Conservation (phyloP, 2,113 vertebrate species). For the Acinonyx jubatus region DNA sequence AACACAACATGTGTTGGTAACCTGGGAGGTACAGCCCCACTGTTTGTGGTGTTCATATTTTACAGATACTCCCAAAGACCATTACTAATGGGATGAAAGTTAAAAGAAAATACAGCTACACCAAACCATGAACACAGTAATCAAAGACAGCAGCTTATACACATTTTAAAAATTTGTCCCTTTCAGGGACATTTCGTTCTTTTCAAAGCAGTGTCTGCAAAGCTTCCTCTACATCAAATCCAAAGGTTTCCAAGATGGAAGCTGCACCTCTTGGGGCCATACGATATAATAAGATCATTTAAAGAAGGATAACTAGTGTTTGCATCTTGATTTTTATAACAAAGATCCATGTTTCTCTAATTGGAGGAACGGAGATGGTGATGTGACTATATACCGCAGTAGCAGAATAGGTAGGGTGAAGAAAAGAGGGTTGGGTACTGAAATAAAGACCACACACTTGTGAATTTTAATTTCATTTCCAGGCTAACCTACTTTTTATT, state of each 20-base stretch:
- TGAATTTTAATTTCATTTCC: conserved; percentile 94
- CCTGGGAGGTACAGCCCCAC: conserved; percentile 84
- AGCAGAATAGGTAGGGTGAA: conserved; percentile 54
- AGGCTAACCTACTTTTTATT: conserved; percentile 99
- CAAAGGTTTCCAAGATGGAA: conserved; percentile 78
- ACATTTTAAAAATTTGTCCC: conserved; percentile 70
- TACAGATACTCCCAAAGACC: conserved; percentile 85
- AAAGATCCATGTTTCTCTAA: conserved; percentile 80
- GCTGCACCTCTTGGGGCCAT: conserved; percentile 75
- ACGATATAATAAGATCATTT: conserved; percentile 75
- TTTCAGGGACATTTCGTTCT: conserved; percentile 71
- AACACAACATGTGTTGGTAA: conserved; percentile 84
- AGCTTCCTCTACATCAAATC: conserved; percentile 81
- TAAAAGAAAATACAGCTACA: conserved; percentile 64
- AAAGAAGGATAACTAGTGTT: conserved; percentile 76
- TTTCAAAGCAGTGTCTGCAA: conserved; percentile 77
- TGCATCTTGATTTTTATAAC: conserved; percentile 70
- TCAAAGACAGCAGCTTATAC: conserved; percentile 83
- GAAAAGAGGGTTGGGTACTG: conserved; percentile 77
- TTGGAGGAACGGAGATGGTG: conserved; percentile 61
- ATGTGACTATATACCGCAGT: conserved; percentile 51
- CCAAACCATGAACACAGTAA: conserved; percentile 82
- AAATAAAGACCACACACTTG: conserved; percentile 91
- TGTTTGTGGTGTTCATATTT: conserved; percentile 81
- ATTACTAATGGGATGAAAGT: conserved; percentile 83